Percentiles rank a stretch among this genome's conserved stretches.
phyloP scores from a whole-genome alignment of 2,888 invertebrate genomes.

The Oxytorus armatus region DNA sequence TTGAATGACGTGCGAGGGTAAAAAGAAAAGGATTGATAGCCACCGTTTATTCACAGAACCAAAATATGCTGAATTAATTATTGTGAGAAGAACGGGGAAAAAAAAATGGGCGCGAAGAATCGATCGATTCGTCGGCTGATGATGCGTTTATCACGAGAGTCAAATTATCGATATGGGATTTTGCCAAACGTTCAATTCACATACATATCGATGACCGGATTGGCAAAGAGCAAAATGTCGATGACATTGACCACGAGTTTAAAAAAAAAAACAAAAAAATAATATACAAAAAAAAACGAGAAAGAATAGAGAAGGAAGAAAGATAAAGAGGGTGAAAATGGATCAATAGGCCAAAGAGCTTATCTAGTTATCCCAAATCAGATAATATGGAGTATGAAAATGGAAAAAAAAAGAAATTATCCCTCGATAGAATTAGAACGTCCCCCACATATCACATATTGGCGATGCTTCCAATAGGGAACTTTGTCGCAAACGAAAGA shows the following conservation, averaged over 20 bases:
- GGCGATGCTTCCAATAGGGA: constrained; percentile 65
- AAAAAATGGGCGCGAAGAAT: constrained; percentile 40
- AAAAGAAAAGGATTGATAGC: constrained; percentile 38
- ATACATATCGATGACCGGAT: constrained; percentile 61
- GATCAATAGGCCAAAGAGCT: constrained; percentile 58
- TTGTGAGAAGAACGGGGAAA: neutral
- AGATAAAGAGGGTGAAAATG: constrained; percentile 18
- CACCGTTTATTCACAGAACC: constrained; percentile 44
- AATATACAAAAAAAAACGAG: neutral
- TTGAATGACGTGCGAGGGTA: constrained; percentile 1
- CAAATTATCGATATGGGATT: constrained; percentile 57
- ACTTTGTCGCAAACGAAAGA: constrained; percentile 50
- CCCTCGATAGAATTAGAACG: constrained; percentile 74
- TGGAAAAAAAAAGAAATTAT: constrained; percentile 21
- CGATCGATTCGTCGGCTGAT: constrained; percentile 36
- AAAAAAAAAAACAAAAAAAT: constrained; percentile 20
- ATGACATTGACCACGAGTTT: constrained; percentile 60
- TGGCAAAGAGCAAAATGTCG: constrained; percentile 54
- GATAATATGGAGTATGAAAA: constrained; percentile 29
- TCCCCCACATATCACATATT: constrained; percentile 80
- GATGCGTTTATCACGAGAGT: constrained; percentile 54
- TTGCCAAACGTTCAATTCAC: constrained; percentile 53
- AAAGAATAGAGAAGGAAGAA: constrained; percentile 2
- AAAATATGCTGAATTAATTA: constrained; percentile 33
- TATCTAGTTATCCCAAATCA: constrained; percentile 44